Percentiles rank a stretch among this genome's conserved stretches.
These are phyloP conservation scores for Patiria miniata DNA, from an alignment of 35 echinoderm and acorn worm species.

Conservation along the genomic window DNA sequence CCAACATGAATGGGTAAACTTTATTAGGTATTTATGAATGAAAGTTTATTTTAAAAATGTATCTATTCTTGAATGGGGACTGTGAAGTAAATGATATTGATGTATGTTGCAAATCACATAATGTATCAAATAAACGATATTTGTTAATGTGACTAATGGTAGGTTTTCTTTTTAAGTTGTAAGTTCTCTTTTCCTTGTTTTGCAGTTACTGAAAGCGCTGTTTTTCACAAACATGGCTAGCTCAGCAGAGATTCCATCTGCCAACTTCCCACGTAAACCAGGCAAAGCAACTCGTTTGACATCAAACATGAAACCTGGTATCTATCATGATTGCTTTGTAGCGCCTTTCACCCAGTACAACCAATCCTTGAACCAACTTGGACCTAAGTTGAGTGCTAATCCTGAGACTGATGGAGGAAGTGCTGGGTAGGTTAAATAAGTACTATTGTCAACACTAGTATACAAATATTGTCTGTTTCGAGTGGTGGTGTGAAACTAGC, in stretches of 20 bases:
- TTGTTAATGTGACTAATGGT: too few species aligned
- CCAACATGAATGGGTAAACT: too few species aligned
- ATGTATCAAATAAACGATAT: too few species aligned
- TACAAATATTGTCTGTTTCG: too few species aligned
- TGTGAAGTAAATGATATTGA: too few species aligned
- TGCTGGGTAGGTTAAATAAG: slow-evolving; percentile 53
- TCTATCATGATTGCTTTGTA: slow-evolving; percentile 94
- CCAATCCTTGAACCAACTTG: slow-evolving; percentile 77
- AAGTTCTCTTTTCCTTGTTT: not conserved
- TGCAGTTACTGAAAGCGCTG: slow-evolving; percentile 86
- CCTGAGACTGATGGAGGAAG: slow-evolving; percentile 73
- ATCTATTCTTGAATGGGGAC: too few species aligned
- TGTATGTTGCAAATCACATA: too few species aligned
- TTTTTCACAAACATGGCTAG: slow-evolving; percentile 96
- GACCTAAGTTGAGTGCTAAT: slow-evolving; percentile 63
- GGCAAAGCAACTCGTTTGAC: slow-evolving; percentile 92
- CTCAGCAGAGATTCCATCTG: slow-evolving; percentile 65
- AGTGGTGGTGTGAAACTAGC: too few species aligned
- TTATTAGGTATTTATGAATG: too few species aligned
- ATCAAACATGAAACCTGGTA: slow-evolving; percentile 84
- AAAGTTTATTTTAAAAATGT: too few species aligned
- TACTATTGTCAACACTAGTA: not conserved
- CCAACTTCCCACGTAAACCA: slow-evolving; percentile 58
- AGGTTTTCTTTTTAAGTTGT: not conserved
- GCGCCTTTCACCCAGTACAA: slow-evolving; percentile 96